These are phyloP conservation scores for Lateolabrax maculatus DNA, from an alignment of 2,797 vertebrate species.

Conservation along the genomic window DNA sequence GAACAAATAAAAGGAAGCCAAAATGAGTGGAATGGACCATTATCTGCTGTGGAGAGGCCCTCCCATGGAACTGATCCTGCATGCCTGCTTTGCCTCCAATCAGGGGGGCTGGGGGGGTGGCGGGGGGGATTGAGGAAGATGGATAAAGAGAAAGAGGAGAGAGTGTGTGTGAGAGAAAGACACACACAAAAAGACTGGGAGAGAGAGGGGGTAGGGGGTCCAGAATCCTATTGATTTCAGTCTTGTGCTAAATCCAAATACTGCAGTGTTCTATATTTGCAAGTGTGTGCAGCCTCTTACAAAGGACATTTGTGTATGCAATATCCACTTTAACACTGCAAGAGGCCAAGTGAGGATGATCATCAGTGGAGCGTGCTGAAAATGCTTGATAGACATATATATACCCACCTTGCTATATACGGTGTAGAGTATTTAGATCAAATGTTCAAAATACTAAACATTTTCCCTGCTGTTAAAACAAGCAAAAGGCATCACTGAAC, in stretches of 20 bases:
- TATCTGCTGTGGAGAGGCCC: conserved; percentile 74
- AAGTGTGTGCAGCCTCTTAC: conserved; percentile 46
- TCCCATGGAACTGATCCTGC: conserved; percentile 67
- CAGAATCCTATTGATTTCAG: conserved; percentile 73
- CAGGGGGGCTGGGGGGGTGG: conserved; percentile 24
- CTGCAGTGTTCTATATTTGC: conserved; percentile 72
- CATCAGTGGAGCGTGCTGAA: conserved; percentile 9
- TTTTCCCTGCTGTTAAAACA: conserved; percentile 28
- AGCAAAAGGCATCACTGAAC: conserved; percentile 11
- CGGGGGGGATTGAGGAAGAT: conserved; percentile 53
- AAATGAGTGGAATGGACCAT: conserved; percentile 78
- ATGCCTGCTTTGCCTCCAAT: conserved; percentile 61
- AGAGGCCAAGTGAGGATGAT: conserved; percentile 42
- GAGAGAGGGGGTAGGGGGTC: conserved; percentile 49
- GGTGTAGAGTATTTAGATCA: conserved; percentile 14
- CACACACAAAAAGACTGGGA: conserved; percentile 39
- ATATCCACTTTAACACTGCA: conserved; percentile 42
- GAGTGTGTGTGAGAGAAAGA: conserved; percentile 25
- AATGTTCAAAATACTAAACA: not conserved
- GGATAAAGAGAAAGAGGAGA: conserved; percentile 22
- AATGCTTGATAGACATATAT: conserved; percentile 9
- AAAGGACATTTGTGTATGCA: conserved; percentile 57
- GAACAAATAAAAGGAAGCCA: conserved; percentile 84
- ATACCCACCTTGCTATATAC: conserved; percentile 17
- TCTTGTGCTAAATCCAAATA: conserved; percentile 67